Percentiles rank a stretch among this genome's conserved stretches.
Conservation (phyloP, 2,888 invertebrate genomes). For the Chloroclystis v-ata region DNA sequence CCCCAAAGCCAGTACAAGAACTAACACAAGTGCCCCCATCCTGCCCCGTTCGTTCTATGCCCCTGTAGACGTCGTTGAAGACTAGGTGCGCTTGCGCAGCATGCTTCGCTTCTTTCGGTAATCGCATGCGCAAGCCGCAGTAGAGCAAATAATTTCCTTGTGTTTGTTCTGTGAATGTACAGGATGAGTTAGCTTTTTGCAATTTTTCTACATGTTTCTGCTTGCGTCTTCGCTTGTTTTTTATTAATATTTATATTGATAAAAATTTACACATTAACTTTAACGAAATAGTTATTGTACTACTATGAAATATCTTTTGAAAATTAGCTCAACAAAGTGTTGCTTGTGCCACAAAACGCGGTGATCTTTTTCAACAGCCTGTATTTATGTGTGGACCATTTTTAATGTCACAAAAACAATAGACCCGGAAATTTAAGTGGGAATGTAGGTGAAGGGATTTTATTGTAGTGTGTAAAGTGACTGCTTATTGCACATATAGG, state of each 20-base stretch:
- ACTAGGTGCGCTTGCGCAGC: constrained; percentile 36
- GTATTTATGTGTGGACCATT: constrained; percentile 20
- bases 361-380: constrained; percentile 17
- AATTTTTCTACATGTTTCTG: background rate
- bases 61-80: constrained; percentile 12
- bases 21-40: constrained; percentile 61
- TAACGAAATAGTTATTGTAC: too few relatives aligned
- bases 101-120: constrained; percentile 57
- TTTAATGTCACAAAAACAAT: constrained; percentile 33
- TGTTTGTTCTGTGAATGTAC: constrained; percentile 41
- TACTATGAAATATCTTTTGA: too few relatives aligned
- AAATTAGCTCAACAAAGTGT: too few relatives aligned
- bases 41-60: constrained; percentile 39
- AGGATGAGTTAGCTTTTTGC: constrained; percentile 38
- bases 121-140: constrained; percentile 56
- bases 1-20: constrained; percentile 39
- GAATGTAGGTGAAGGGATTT: constrained; percentile 7
- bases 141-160: constrained; percentile 53
- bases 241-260: too few relatives aligned
- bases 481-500: background rate
- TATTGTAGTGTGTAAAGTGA: background rate
- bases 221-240: too few relatives aligned
- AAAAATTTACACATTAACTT: too few relatives aligned
- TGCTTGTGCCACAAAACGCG: too few relatives aligned
- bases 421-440: constrained; percentile 30